These are phyloP conservation scores for Pogona vitticeps DNA, from an alignment of 2,113 vertebrate genomes.

Conservation along the genomic window DNA sequence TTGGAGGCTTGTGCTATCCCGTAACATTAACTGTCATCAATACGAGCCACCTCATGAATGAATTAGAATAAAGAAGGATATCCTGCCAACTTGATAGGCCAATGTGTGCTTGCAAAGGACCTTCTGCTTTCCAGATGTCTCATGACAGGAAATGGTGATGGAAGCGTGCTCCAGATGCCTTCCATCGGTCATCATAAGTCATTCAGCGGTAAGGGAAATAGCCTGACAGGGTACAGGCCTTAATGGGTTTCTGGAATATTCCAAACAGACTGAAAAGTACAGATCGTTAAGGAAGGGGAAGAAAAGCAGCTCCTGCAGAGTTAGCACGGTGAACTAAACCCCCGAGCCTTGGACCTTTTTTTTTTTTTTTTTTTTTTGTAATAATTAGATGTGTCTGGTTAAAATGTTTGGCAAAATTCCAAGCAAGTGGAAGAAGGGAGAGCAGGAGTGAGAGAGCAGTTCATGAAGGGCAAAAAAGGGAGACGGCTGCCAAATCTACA, in stretches of 20 bases:
- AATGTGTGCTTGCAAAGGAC: conserved; percentile 71
- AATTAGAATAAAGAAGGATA: conserved; percentile 51
- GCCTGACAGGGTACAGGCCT: conserved; percentile 75
- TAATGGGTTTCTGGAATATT: conserved; percentile 59
- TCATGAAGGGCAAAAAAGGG: not conserved
- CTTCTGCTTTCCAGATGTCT: conserved; percentile 71
- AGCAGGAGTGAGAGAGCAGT: not conserved
- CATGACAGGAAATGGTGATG: conserved; percentile 73
- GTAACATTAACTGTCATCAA: conserved; percentile 24
- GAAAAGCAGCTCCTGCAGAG: conserved; percentile 20
- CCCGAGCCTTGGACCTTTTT: not conserved
- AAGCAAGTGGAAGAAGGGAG: not conserved
- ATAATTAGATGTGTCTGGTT: not conserved
- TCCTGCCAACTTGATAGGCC: conserved; percentile 70
- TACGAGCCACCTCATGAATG: conserved; percentile 25
- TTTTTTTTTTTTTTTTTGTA: conserved; percentile 19
- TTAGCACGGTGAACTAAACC: not conserved
- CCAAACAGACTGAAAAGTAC: conserved; percentile 42
- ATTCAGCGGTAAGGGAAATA: conserved; percentile 73
- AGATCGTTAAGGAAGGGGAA: conserved; percentile 22
- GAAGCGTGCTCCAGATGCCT: conserved; percentile 75
- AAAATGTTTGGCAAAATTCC: not conserved
- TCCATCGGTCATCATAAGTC: conserved; percentile 71
- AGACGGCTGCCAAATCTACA: not conserved
- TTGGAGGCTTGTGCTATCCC: conserved; percentile 26